phyloP scores from a whole-genome alignment of 2,888 invertebrate genomes.

The Tetropium fuscum region DNA sequence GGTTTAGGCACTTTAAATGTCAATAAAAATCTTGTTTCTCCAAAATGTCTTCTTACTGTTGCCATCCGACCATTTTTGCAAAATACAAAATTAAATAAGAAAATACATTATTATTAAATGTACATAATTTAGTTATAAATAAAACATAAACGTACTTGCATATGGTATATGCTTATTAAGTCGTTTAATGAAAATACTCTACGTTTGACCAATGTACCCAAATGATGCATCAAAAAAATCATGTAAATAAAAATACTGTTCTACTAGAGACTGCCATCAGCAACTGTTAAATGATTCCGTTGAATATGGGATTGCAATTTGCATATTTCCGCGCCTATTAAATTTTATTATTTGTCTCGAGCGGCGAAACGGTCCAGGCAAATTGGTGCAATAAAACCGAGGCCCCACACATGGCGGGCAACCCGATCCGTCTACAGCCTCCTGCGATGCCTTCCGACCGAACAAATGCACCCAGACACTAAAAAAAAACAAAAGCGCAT shows the following conservation, averaged over 20 bases:
- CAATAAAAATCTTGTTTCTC: no score
- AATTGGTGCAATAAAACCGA: slow-evolving; percentile 48
- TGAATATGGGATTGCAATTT: not conserved
- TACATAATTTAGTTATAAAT: no score
- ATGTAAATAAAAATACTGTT: not conserved
- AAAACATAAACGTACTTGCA: no score
- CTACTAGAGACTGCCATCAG: not conserved
- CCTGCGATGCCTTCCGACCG: slow-evolving; percentile 45
- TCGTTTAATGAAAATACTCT: no score
- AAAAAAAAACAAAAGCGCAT: slow-evolving; percentile 39
- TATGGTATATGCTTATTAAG: no score
- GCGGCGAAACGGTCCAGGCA: slow-evolving; percentile 17
- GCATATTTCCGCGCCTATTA: slow-evolving; percentile 4
- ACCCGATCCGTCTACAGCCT: slow-evolving; percentile 44
- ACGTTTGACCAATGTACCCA: no score
- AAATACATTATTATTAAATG: no score
- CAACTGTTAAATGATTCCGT: not conserved
- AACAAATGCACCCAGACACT: slow-evolving; percentile 45
- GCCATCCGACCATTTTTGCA: no score
- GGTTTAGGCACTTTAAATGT: no score
- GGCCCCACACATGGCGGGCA: slow-evolving; percentile 47
- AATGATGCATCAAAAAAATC: not conserved
- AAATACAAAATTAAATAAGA: no score
- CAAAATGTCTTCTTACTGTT: no score
- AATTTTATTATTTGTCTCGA: slow-evolving; percentile 16